Base-by-base conservation (phyloP, 2,797 vertebrate genomes). In the Phaenicophaeus curvirostris region DNA sequence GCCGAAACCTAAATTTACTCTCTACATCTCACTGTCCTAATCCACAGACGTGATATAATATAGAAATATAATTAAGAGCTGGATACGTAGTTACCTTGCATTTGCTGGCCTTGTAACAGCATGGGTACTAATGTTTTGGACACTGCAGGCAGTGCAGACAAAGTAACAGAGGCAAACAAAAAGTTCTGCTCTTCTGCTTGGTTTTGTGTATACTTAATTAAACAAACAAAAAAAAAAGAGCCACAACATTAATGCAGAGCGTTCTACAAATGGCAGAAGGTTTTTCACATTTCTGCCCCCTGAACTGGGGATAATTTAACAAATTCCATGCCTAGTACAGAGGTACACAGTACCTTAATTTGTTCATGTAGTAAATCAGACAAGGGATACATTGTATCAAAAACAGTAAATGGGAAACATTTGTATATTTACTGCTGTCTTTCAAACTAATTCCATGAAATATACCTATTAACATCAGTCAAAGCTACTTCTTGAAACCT, bases 21-120 rank as follows among this genome's bases (percentile, higher is more conserved):
- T 27, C 55, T 84, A 75, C 41, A 90, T 92, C 71, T 92, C 91
- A 55, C 69, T 87, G 82, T 87, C 67, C 75, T 94, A 84, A 85
- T 94, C 74, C 85, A 85, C 83, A 89, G 68, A 84, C 44, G 67
- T 93, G 94, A 95, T 0, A 10, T 44, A 85, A 87, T 31, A 78
- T 2, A 82, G 54, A 41, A 82, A 82, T 65, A 68, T 25, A 76
- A 95, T 94, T 93, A 73, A 87, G 33, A 53, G 74, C 15, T 85
- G 59, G 59, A 78, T 66, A 75, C 6, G 21, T 5, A 82, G 62
- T 58, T 91, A 82, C 35, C 35, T 93, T 82, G 33, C 16, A 46
- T 63, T 76, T 62, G 35, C 5, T 2, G 72, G 68, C 78, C 17
- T 30, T 25, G 6, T 37, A 73, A 75, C 16, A 81, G 35, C 42